Evolutionary conservation across 2,888 invertebrate genomes (phyloP).

Genomic region (Crematogaster levior): DNA sequence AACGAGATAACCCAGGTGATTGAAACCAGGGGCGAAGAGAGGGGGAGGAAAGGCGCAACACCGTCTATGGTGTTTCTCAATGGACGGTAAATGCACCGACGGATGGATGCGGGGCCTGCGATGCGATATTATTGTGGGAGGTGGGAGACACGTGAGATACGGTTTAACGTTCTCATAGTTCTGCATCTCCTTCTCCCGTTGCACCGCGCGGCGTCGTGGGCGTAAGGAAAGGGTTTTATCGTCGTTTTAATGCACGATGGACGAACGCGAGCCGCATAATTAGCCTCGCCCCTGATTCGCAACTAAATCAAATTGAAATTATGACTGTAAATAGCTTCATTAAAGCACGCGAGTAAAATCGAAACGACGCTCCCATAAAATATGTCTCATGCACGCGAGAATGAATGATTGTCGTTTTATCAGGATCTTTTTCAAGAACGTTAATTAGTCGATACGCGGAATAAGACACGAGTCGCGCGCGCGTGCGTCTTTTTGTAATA

Average conservation of each 20-base stretch:
- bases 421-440: too few relatives aligned
- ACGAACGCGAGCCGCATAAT: slow-evolving; percentile 60
- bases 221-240: slow-evolving; percentile 68
- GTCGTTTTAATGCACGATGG: slow-evolving; percentile 52
- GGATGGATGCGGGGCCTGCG: slow-evolving; percentile 53
- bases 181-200: slow-evolving; percentile 26
- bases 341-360: slow-evolving; percentile 34
- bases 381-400: slow-evolving; percentile 30
- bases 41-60: slow-evolving; percentile 58
- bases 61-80: slow-evolving; percentile 72
- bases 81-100: slow-evolving; percentile 71
- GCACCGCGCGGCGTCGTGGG: slow-evolving; percentile 61
- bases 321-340: slow-evolving; percentile 47
- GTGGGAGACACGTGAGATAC: slow-evolving; percentile 68
- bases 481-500: background rate
- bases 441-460: background rate
- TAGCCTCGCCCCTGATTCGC: slow-evolving; percentile 53
- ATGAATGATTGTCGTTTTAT: slow-evolving; percentile 15
- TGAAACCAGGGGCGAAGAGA: slow-evolving; percentile 35
- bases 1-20: slow-evolving; percentile 47
- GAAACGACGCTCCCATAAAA: slow-evolving; percentile 29
- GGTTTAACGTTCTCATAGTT: slow-evolving; percentile 69
- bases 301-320: slow-evolving; percentile 45
- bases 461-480: background rate
- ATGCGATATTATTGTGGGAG: slow-evolving; percentile 60